A percentile compares a stretch with the other conserved stretches of the same genome.
Conservation (phyloP, 2,888 invertebrate genomes). For the Piscicola geometra region DNA sequence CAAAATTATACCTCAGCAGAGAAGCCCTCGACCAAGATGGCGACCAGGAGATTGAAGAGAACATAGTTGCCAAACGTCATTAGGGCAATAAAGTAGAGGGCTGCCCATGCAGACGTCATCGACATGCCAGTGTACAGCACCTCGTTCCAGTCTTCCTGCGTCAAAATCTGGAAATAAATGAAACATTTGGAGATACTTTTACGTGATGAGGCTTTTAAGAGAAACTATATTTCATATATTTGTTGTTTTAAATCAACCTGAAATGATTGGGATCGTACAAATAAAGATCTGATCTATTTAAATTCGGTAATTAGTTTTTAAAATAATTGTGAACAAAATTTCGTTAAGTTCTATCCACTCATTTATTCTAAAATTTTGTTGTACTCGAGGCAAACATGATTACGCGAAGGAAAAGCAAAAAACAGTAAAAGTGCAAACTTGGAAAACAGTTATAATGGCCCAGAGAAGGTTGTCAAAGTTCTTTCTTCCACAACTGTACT, state of each 20-base stretch:
- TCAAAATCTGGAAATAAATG: conserved; percentile 78
- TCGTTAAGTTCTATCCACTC: too few species aligned
- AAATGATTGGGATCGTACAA: background rate
- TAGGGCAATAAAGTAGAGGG: conserved; percentile 95
- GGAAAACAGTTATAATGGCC: conserved; percentile 60
- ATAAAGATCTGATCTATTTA: background rate
- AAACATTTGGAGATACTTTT: background rate
- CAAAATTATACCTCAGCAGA: conserved; percentile 90
- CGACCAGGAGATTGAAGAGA: conserved; percentile 95
- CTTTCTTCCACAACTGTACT: conserved; percentile 52
- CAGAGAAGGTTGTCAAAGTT: conserved; percentile 60
- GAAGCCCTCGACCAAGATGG: conserved; percentile 98
- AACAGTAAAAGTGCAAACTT: too few species aligned
- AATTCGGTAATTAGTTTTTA: background rate
- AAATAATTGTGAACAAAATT: background rate
- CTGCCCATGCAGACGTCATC: conserved; percentile 98
- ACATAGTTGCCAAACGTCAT: conserved; percentile 99
- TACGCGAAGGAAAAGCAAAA: too few species aligned
- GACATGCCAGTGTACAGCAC: conserved; percentile 99
- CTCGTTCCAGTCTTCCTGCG: conserved; percentile 99
- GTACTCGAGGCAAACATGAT: background rate
- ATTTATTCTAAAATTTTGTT: background rate
- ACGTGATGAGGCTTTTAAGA: too few species aligned
- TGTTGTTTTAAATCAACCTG: too few species aligned
- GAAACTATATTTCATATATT: too few species aligned